Percentiles rank a stretch among this genome's conserved stretches.
phyloP scores from a whole-genome alignment of 53 echinoderm and acorn worm genomes.

The Paracentrotus lividus region DNA sequence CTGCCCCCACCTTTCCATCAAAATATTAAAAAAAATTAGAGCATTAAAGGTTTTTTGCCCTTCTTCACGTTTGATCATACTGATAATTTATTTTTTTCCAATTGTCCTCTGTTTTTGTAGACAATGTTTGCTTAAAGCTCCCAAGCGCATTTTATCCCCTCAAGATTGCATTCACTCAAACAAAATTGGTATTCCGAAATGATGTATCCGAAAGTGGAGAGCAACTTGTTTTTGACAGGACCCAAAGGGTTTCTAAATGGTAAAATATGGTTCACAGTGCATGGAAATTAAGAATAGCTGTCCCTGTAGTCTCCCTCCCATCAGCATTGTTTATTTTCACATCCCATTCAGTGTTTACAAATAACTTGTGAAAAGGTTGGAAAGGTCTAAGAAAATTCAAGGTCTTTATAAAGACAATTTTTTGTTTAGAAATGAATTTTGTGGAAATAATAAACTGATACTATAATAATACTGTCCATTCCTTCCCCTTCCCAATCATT shows the following conservation, averaged over 20 bases:
- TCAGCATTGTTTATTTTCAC: constrained; percentile 46
- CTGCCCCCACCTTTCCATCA: background rate
- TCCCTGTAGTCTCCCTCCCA: constrained; percentile 33
- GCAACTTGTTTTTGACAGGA: background rate
- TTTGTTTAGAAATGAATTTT: background rate
- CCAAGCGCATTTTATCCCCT: no score
- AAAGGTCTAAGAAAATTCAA: constrained; percentile 13
- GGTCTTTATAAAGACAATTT: background rate
- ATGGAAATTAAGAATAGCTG: constrained; percentile 39
- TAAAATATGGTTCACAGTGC: background rate
- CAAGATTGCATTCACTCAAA: no score
- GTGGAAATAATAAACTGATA: background rate
- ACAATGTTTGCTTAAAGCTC: no score
- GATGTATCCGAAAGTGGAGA: background rate
- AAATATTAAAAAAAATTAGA: background rate
- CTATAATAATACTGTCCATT: background rate
- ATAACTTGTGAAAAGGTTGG: constrained; percentile 40
- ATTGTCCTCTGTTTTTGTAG: no score
- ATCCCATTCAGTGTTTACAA: constrained; percentile 25
- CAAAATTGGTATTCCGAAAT: background rate
- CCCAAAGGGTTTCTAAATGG: background rate
- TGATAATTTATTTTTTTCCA: background rate
- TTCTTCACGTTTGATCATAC: background rate
- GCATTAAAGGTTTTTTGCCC: background rate
- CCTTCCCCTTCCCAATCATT: constrained; percentile 40